A percentile compares a stretch with the other conserved stretches of the same genome.
Conservation (phyloP, 2,113 vertebrate genomes). For the Mesitornis unicolor region DNA sequence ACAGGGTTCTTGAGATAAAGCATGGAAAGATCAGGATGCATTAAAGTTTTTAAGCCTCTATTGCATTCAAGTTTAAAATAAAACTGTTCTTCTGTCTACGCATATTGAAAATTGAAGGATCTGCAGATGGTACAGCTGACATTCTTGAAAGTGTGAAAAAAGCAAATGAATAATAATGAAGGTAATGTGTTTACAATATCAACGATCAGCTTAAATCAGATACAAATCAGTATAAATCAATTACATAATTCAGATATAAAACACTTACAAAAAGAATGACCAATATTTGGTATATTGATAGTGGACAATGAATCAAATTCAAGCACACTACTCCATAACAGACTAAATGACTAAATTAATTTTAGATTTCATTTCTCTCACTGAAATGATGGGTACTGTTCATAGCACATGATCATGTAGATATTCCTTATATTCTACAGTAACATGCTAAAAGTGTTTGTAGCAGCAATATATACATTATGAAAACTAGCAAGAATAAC, state of each 20-base stretch:
- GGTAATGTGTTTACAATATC: neutral
- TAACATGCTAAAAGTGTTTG: neutral
- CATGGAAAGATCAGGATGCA: neutral
- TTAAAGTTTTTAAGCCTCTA: neutral
- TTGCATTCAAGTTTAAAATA: neutral
- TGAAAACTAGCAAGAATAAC: neutral
- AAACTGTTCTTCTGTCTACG: neutral
- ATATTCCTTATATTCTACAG: neutral
- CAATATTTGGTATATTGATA: neutral
- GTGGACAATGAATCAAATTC: neutral
- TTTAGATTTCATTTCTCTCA: neutral
- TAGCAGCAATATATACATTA: neutral
- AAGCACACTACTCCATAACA: neutral
- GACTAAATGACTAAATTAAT: neutral
- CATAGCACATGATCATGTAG: neutral
- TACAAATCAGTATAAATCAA: neutral
- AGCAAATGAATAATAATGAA: neutral
- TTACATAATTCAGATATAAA: neutral
- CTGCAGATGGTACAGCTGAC: neutral
- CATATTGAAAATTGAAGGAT: neutral
- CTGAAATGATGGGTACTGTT: neutral
- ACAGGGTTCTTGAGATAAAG: neutral
- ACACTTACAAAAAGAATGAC: neutral
- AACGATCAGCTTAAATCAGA: neutral
- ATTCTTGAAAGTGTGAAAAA: neutral